phyloP scores from a whole-genome alignment of 2,888 invertebrate genomes.

The Andrena marginata region DNA sequence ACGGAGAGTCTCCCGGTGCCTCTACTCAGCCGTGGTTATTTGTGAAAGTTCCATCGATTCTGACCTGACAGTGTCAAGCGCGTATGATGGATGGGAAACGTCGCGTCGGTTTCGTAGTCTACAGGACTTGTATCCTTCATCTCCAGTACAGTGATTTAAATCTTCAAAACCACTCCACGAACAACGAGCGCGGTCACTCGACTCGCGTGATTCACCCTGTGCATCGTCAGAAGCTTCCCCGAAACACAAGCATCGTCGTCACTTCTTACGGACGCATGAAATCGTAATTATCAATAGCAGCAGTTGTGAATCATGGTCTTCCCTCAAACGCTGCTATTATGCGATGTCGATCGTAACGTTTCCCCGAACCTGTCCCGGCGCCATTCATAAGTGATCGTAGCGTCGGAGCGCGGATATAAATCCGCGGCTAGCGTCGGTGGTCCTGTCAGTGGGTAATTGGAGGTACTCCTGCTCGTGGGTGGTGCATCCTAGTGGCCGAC shows the following conservation, averaged over 20 bases:
- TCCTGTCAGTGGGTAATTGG: conserved; percentile 38
- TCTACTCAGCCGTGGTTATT: conserved; percentile 1
- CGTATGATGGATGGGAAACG: conserved; percentile 33
- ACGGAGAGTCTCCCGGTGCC: conserved; percentile 5
- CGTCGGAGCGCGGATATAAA: conserved; percentile 22
- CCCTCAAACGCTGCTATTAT: conserved; percentile 20
- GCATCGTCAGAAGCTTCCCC: neutral
- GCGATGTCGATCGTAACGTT: conserved; percentile 26
- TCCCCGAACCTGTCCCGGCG: conserved; percentile 36
- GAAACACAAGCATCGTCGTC: neutral
- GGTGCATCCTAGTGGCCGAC: neutral
- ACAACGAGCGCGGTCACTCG: neutral
- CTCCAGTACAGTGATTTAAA: too few species aligned
- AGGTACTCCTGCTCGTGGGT: neutral
- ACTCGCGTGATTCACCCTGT: neutral
- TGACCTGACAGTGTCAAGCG: conserved; percentile 34
- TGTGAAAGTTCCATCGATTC: conserved; percentile 31
- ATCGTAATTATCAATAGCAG: neutral
- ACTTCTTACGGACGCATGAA: neutral
- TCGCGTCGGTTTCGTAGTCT: neutral
- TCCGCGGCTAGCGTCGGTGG: neutral
- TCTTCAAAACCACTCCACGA: neutral
- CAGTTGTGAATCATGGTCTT: conserved; percentile 43
- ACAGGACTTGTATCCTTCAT: too few species aligned
- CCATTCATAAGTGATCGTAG: conserved; percentile 26